A percentile compares a stretch with the other conserved stretches of the same genome.
These are phyloP conservation scores for Rhea pennata DNA, from an alignment of 2,113 vertebrate genomes.

Conservation along the genomic window DNA sequence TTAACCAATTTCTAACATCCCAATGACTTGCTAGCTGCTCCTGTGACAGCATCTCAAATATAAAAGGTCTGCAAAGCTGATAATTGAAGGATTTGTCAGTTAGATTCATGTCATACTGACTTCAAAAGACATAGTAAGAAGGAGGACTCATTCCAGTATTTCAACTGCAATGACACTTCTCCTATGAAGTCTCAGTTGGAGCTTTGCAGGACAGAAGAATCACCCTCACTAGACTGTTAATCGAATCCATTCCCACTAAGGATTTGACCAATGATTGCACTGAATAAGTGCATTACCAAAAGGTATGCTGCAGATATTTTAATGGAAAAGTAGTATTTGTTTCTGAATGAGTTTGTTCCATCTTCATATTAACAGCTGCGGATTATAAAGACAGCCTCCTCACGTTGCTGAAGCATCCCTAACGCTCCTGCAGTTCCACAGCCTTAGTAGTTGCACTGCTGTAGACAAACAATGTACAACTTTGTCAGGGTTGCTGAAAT, in stretches of 20 bases:
- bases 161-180: not conserved
- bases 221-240: not conserved
- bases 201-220: not conserved
- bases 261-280: not conserved
- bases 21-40: not conserved
- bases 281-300: not conserved
- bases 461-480: accelerated
- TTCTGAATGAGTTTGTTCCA: not conserved
- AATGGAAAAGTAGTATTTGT: not conserved
- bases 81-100: not conserved
- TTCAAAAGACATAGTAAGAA: not conserved
- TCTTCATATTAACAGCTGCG: not conserved
- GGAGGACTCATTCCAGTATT: not conserved
- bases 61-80: not conserved
- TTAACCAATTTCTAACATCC: not conserved
- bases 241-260: too few relatives aligned
- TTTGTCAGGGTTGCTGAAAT: not conserved
- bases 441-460: not conserved
- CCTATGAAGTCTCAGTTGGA: not conserved
- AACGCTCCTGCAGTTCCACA: not conserved
- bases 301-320: not conserved
- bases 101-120: not conserved
- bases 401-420: not conserved
- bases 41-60: not conserved
- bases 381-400: not conserved